Conservation (phyloP, 53 echinoderm and acorn worm genomes). For the Arbacia lixula region DNA sequence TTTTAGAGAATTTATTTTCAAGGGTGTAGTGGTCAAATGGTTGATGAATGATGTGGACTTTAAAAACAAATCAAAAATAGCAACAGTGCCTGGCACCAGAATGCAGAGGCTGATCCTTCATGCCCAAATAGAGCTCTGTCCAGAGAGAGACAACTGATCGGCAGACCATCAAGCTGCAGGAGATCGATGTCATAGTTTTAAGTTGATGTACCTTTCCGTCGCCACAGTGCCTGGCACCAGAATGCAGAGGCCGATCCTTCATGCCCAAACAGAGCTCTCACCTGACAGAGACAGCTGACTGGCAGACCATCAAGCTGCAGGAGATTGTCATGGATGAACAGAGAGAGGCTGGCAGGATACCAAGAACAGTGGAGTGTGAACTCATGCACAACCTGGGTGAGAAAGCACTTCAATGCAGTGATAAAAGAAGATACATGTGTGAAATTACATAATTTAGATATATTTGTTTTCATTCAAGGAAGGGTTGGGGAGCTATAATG, state of each 20-base stretch:
- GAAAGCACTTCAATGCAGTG: background rate
- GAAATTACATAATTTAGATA: no score
- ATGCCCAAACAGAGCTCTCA: constrained; percentile 77
- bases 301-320: constrained; percentile 95
- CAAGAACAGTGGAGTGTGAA: constrained; percentile 96
- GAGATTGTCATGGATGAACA: constrained; percentile 94
- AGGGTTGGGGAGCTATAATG: no score
- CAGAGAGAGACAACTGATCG: constrained; percentile 95
- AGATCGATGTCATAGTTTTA: no score
- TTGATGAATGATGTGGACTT: no score
- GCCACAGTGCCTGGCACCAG: constrained; percentile 82
- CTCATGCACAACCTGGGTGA: constrained; percentile 92
- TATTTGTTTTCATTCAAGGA: no score
- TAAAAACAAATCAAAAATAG: no score
- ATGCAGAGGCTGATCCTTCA: constrained; percentile 86
- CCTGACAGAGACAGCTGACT: constrained; percentile 94
- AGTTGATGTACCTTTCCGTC: no score
- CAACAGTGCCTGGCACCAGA: constrained; percentile 90
- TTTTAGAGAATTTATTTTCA: no score
- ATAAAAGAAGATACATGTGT: no score
- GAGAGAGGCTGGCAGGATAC: constrained; percentile 93
- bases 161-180: constrained; percentile 95
- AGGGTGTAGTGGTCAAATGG: no score
- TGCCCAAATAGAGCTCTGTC: constrained; percentile 76
- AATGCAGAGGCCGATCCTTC: constrained; percentile 89